phyloP scores from a whole-genome alignment of 2,888 invertebrate species.

The Osmoderma eremita region DNA sequence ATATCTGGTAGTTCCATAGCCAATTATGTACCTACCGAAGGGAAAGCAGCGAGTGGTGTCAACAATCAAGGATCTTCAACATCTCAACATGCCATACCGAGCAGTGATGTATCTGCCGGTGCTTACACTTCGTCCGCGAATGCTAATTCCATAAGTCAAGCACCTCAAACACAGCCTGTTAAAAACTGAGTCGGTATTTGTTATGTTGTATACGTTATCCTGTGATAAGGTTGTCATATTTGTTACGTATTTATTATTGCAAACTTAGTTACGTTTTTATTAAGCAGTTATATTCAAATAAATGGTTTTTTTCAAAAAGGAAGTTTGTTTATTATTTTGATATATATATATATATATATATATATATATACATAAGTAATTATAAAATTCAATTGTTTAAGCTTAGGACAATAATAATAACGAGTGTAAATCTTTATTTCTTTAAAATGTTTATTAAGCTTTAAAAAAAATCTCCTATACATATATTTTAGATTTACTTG shows the following conservation, averaged over 20 bases:
- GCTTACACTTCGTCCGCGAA: neutral
- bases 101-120: neutral
- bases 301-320: no score
- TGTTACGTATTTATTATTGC: constrained; percentile 22
- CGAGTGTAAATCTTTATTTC: no score
- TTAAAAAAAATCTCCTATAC: no score
- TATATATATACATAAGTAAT: no score
- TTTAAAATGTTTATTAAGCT: no score
- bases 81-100: constrained; percentile 11
- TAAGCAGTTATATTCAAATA: neutral
- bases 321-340: no score
- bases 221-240: constrained; percentile 33
- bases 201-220: constrained; percentile 8
- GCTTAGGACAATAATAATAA: no score
- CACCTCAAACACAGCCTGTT: neutral
- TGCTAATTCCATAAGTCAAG: constrained; percentile 14
- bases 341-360: no score
- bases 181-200: constrained; percentile 16
- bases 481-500: no score
- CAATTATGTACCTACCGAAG: constrained; percentile 2
- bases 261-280: constrained; percentile 1
- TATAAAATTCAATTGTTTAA: no score
- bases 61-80: neutral
- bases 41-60: neutral
- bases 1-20: neutral